These are phyloP conservation scores for Paratrypauchen microcephalus DNA, from an alignment of 2,797 vertebrate genomes.

Conservation along the genomic window DNA sequence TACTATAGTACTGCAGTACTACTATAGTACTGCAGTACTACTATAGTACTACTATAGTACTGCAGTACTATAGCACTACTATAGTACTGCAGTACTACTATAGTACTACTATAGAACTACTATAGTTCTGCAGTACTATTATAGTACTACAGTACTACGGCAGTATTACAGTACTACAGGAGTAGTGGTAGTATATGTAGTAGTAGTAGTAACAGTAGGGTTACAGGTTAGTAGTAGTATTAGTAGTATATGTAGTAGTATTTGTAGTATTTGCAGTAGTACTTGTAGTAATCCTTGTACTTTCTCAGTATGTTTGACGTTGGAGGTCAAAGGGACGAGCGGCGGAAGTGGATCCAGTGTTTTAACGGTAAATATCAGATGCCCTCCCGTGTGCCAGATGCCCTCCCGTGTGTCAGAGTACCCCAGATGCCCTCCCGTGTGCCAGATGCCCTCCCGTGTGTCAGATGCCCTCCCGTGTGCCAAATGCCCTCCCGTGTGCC, in stretches of 20 bases:
- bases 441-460: too few relatives aligned
- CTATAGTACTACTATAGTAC: too few relatives aligned
- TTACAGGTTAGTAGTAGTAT: too few relatives aligned
- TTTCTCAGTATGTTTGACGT: conserved; percentile 96
- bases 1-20: not conserved
- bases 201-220: too few relatives aligned
- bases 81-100: not conserved
- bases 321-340: conserved; percentile 95
- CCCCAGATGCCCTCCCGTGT: too few relatives aligned
- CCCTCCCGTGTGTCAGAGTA: too few relatives aligned
- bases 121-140: not conserved
- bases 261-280: not conserved
- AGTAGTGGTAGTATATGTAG: too few relatives aligned
- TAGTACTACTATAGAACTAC: too few relatives aligned
- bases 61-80: not conserved
- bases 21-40: not conserved
- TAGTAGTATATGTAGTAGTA: too few relatives aligned
- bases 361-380: conserved; percentile 84
- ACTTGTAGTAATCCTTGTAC: not conserved
- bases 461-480: too few relatives aligned
- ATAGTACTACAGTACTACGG: not conserved
- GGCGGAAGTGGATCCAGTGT: conserved; percentile 98
- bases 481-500: too few relatives aligned
- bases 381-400: not conserved
- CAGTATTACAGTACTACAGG: not conserved